phyloP scores from a whole-genome alignment of 2,113 vertebrate genomes.

The Setophaga kirtlandii region DNA sequence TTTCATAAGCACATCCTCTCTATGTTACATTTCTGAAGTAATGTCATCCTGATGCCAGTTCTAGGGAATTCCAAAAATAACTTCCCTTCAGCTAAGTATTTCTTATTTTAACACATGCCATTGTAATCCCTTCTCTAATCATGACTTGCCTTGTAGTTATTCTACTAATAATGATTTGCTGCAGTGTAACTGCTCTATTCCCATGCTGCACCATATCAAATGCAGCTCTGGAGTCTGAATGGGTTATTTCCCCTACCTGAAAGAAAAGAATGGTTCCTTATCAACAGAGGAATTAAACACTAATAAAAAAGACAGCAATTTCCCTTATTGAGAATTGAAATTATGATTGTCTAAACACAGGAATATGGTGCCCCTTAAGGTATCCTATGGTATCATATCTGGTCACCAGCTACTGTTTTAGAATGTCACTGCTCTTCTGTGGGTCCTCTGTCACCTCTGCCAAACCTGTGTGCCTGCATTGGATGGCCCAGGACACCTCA shows the following conservation, averaged over 20 bases:
- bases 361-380: background rate
- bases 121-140: constrained; percentile 27
- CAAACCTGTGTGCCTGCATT: background rate
- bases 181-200: constrained; percentile 2
- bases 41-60: background rate
- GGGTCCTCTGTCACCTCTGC: background rate
- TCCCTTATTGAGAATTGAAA: background rate
- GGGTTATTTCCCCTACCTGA: background rate
- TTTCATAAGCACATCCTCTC: background rate
- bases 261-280: background rate
- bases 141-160: constrained; percentile 18
- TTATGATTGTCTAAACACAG: background rate
- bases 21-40: background rate
- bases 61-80: constrained; percentile 21
- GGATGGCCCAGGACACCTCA: background rate
- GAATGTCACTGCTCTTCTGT: background rate
- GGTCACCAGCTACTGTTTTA: background rate
- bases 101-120: background rate
- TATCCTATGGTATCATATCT: background rate
- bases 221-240: background rate
- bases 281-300: background rate
- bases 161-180: constrained; percentile 13
- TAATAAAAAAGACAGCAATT: background rate
- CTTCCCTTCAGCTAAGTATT: constrained; percentile 21
- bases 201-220: background rate